Evolutionary conservation across 2,888 invertebrate genomes (phyloP).

Genomic region (Gastracanthus pulcherrimus): DNA sequence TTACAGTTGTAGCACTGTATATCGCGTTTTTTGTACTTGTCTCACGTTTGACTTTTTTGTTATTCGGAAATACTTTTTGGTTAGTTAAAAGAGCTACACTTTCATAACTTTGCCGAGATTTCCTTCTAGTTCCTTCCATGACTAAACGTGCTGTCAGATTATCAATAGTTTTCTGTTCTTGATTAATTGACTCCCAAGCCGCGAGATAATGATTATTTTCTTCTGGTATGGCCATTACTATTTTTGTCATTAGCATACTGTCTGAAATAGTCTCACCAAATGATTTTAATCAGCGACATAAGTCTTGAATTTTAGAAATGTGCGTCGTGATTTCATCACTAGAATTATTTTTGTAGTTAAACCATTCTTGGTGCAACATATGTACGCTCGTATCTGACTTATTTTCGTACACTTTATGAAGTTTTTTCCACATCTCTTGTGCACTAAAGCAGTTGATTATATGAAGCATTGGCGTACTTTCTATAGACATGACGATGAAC

Average conservation of each 20-base stretch:
- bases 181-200: conserved; percentile 59
- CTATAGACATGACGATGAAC: conserved; percentile 49
- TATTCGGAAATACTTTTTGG: too few species aligned
- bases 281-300: conserved; percentile 52
- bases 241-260: conserved; percentile 58
- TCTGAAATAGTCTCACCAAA: conserved; percentile 57
- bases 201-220: conserved; percentile 53
- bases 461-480: conserved; percentile 55
- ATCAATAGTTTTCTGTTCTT: conserved; percentile 25
- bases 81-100: too few species aligned
- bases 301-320: conserved; percentile 60
- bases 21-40: too few species aligned
- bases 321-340: conserved; percentile 59
- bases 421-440: conserved; percentile 66
- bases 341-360: conserved; percentile 42
- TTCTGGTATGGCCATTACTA: conserved; percentile 60
- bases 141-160: conserved; percentile 46
- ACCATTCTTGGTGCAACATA: conserved; percentile 60
- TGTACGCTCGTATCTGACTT: conserved; percentile 63
- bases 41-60: too few species aligned
- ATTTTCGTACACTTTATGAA: conserved; percentile 64
- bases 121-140: conserved; percentile 42
- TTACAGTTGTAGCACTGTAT: conserved; percentile 1
- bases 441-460: conserved; percentile 64
- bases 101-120: neutral